These are phyloP conservation scores for Ennomos fuscantarius DNA, from an alignment of 2,888 invertebrate genomes.

Conservation along the genomic window DNA sequence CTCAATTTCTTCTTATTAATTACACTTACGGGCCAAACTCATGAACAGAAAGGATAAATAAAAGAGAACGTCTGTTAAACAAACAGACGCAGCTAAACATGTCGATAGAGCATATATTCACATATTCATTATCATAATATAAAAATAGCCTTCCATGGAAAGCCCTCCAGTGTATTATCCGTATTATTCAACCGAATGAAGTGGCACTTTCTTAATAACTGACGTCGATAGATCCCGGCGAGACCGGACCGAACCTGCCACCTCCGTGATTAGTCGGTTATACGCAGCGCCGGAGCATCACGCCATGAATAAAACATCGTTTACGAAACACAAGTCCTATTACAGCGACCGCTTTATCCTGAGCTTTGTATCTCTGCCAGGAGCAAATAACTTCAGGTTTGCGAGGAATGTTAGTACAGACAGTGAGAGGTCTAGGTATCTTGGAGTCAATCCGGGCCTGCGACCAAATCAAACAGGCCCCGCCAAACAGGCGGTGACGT, in stretches of 20 bases:
- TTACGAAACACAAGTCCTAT: constrained; percentile 69
- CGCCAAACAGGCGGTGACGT: constrained; percentile 64
- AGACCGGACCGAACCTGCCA: constrained; percentile 55
- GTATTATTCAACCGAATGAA: constrained; percentile 62
- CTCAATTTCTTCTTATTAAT: too few relatives aligned
- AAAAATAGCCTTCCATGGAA: constrained; percentile 28
- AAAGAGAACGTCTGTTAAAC: not conserved
- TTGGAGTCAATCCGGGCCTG: constrained; percentile 53
- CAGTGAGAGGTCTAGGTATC: constrained; percentile 36
- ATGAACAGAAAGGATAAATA: constrained; percentile 5
- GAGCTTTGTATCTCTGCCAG: constrained; percentile 36
- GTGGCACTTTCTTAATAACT: constrained; percentile 57
- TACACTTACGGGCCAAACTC: not conserved
- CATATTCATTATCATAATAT: constrained; percentile 20
- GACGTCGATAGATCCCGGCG: constrained; percentile 45
- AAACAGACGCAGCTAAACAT: constrained; percentile 5
- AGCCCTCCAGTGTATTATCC: constrained; percentile 25
- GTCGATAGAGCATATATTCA: constrained; percentile 4
- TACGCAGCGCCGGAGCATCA: constrained; percentile 70
- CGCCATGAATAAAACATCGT: constrained; percentile 81
- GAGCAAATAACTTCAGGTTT: not conserved
- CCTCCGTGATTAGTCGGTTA: constrained; percentile 80
- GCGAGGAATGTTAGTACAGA: not conserved
- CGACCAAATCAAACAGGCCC: constrained; percentile 56
- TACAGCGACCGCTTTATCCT: constrained; percentile 53